Evolutionary conservation across 2,113 vertebrate genomes (phyloP).

Genomic region (Lycaon pictus): DNA sequence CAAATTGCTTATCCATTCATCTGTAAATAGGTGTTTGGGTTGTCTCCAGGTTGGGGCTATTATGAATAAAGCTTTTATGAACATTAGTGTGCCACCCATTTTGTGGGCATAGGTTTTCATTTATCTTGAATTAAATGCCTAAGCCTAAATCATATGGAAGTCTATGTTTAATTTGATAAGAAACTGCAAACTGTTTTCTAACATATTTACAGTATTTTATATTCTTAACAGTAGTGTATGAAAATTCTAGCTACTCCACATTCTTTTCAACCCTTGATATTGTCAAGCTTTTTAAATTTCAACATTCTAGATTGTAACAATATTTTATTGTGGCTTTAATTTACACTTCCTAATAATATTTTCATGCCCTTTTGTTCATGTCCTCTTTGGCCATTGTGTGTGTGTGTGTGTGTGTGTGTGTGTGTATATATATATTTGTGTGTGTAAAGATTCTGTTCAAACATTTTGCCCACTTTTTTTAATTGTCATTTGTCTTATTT

Average conservation of each 20-base stretch:
- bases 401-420: too few species aligned
- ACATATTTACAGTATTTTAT: not conserved
- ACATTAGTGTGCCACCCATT: not conserved
- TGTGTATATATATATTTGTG: not conserved
- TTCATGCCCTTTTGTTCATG: not conserved
- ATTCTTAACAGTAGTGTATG: not conserved
- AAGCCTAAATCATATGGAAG: not conserved
- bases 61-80: not conserved
- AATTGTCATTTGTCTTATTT: not conserved
- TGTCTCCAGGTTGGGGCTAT: not conserved
- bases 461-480: not conserved
- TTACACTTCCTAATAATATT: not conserved
- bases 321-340: not conserved
- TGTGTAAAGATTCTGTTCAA: not conserved
- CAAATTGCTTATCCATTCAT: not conserved
- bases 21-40: not conserved
- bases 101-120: not conserved
- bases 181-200: not conserved
- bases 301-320: not conserved
- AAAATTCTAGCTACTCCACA: not conserved
- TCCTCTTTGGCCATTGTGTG: not conserved
- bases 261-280: not conserved
- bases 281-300: not conserved
- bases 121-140: not conserved
- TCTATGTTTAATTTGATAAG: conserved; percentile 11